These are phyloP conservation scores for Trinorchestia longiramus DNA, from an alignment of 1,140 invertebrate species.

Conservation along the genomic window DNA sequence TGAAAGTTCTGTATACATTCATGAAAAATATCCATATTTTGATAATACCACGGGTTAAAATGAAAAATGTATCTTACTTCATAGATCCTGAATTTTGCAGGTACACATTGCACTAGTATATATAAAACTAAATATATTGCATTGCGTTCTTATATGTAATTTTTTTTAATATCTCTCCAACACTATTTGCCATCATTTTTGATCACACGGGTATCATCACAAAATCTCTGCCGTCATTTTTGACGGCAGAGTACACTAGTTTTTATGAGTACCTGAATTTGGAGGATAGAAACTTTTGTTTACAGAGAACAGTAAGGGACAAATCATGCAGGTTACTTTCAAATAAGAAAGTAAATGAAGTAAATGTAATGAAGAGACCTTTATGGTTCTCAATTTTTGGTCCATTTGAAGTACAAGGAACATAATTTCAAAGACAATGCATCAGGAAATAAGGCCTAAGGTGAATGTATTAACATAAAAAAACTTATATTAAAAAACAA, in stretches of 20 bases:
- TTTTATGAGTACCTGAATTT: neutral
- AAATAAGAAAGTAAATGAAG: conserved; percentile 28
- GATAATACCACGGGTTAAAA: no score
- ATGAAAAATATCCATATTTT: no score
- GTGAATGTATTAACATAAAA: neutral
- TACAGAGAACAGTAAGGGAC: neutral
- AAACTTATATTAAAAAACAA: neutral
- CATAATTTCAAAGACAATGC: neutral
- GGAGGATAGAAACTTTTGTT: neutral
- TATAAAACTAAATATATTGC: neutral
- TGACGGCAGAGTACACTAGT: neutral
- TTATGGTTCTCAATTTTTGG: neutral
- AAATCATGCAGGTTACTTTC: neutral
- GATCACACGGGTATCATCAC: no score
- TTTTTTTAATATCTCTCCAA: no score
- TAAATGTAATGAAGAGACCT: neutral
- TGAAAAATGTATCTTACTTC: no score
- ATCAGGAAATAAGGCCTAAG: neutral
- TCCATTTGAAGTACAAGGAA: neutral
- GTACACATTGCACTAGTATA: no score
- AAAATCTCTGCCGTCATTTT: no score
- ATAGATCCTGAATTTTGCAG: neutral
- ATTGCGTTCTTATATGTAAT: no score
- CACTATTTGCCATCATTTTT: no score
- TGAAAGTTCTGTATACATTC: no score